phyloP scores from a whole-genome alignment of 2,888 invertebrate species.

The Drosophila meridiana region DNA sequence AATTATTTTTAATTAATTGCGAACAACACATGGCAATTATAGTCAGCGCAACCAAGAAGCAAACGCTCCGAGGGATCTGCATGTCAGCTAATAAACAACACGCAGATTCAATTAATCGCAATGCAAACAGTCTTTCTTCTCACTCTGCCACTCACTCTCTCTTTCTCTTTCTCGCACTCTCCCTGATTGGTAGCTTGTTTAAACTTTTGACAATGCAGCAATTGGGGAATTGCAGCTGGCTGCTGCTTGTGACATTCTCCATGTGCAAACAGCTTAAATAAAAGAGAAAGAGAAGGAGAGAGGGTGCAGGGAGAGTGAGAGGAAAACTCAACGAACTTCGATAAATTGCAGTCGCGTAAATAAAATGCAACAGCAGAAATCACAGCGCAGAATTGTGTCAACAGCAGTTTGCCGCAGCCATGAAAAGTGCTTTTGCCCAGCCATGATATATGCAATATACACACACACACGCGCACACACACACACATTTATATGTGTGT shows the following conservation, averaged over 20 bases:
- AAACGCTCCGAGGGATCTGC: constrained; percentile 6
- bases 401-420: constrained; percentile 52
- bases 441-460: constrained; percentile 36
- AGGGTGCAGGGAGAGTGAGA: neutral
- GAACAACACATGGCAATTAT: constrained; percentile 63
- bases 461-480: constrained; percentile 4
- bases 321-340: constrained; percentile 42
- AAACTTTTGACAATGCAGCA: constrained; percentile 55
- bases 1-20: constrained; percentile 63
- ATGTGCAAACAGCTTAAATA: constrained; percentile 59
- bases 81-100: constrained; percentile 47
- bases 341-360: constrained; percentile 68
- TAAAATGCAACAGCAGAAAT: constrained; percentile 63
- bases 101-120: constrained; percentile 62
- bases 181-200: constrained; percentile 49
- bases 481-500: neutral
- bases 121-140: constrained; percentile 23
- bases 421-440: constrained; percentile 35
- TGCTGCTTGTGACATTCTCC: constrained; percentile 43
- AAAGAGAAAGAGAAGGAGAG: constrained; percentile 16
- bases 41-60: constrained; percentile 3
- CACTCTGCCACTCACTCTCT: neutral
- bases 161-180: neutral
- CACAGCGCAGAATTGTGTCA: constrained; percentile 69
- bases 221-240: constrained; percentile 32